Conservation (phyloP, 2,113 vertebrate genomes). For the Amphilophus citrinellus region DNA sequence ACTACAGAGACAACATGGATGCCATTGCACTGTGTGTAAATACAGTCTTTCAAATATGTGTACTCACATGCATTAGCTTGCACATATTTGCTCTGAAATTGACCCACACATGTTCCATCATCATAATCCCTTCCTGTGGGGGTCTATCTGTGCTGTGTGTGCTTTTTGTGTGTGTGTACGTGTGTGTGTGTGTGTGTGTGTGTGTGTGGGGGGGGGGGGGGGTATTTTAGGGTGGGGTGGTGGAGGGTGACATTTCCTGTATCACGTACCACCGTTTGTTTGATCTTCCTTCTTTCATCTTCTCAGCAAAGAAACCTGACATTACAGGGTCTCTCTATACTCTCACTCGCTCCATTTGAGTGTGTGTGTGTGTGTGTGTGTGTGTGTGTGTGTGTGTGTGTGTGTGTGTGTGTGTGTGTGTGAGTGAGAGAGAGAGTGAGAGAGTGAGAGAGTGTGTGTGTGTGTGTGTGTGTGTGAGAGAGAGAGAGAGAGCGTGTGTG, state of each 20-base stretch:
- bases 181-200: slow-evolving; percentile 14
- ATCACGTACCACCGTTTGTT: slow-evolving; percentile 70
- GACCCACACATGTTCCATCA: slow-evolving; percentile 25
- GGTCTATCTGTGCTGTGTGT: slow-evolving; percentile 23
- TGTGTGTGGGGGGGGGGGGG: not conserved
- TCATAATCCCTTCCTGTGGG: not conserved
- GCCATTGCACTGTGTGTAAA: slow-evolving; percentile 7
- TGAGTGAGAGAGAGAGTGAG: too few species aligned
- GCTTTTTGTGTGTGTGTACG: slow-evolving; percentile 1
- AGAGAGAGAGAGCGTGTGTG: not conserved
- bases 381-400: not conserved
- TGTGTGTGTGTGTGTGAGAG: not conserved
- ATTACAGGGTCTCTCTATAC: slow-evolving; percentile 68
- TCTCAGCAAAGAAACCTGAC: slow-evolving; percentile 77
- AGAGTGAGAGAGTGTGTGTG: too few species aligned
- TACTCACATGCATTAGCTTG: not conserved
- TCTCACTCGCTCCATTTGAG: slow-evolving; percentile 53
- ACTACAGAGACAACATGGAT: slow-evolving; percentile 31
- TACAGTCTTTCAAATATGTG: not conserved
- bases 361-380: slow-evolving; percentile 20
- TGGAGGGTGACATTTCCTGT: slow-evolving; percentile 70
- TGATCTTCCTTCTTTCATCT: slow-evolving; percentile 79
- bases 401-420: not conserved
- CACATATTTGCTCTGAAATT: slow-evolving; percentile 35
- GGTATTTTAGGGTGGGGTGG: slow-evolving; percentile 15